Conservation (phyloP, 2,797 vertebrate genomes). For the Melanotaenia nigrans region DNA sequence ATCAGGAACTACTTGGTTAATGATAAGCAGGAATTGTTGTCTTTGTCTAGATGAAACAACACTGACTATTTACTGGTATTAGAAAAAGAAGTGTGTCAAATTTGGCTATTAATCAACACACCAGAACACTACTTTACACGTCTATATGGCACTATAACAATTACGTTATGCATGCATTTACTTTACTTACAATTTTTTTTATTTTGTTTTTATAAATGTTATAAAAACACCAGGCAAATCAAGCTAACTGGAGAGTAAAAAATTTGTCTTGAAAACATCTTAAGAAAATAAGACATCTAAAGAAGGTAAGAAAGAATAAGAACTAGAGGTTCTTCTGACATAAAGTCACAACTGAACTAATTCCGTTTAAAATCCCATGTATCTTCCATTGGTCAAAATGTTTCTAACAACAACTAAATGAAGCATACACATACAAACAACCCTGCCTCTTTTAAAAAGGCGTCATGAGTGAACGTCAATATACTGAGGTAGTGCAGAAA, state of each 20-base stretch:
- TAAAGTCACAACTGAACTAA: background rate
- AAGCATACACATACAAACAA: slow-evolving; percentile 36
- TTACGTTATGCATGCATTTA: background rate
- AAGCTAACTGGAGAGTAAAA: background rate
- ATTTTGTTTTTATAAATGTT: no score
- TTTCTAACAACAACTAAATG: background rate
- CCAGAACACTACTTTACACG: background rate
- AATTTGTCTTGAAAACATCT: background rate
- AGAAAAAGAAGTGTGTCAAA: background rate
- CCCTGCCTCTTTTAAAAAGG: slow-evolving; percentile 14
- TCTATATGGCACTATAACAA: background rate
- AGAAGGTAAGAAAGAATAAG: background rate
- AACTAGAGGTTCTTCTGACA: background rate
- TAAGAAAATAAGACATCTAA: background rate
- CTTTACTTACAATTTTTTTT: background rate
- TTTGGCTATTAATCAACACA: background rate
- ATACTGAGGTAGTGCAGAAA: slow-evolving; percentile 39
- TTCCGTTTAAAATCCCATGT: background rate
- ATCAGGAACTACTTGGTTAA: background rate
- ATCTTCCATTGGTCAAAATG: slow-evolving; percentile 9
- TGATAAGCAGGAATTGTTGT: background rate
- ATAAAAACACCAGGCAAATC: background rate
- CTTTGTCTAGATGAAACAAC: no score
- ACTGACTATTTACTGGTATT: background rate
- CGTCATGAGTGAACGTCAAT: slow-evolving; percentile 41